Percentiles rank a stretch among this genome's conserved stretches.
These are phyloP conservation scores for Muricea muricata DNA, from an alignment of 92 coral and sea anemone species.

Conservation along the genomic window DNA sequence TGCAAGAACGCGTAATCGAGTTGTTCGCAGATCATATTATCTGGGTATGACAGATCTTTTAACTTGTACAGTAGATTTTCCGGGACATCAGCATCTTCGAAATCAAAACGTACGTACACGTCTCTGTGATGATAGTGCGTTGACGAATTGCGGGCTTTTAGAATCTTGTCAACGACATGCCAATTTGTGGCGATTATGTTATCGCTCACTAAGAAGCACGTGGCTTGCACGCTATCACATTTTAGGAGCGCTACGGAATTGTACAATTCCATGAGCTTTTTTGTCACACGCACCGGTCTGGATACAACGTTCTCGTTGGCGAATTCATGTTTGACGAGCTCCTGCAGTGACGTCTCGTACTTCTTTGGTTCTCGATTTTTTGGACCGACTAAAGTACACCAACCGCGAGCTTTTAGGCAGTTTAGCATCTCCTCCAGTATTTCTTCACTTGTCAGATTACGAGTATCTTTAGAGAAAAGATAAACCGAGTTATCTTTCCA, in stretches of 20 bases:
- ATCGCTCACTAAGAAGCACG: slow-evolving; percentile 2
- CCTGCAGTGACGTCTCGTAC: background rate
- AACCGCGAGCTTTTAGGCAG: background rate
- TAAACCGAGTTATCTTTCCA: background rate
- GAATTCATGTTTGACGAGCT: background rate
- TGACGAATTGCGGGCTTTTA: background rate
- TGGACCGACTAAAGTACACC: background rate
- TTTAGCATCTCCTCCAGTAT: background rate
- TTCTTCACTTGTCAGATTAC: background rate
- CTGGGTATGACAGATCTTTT: background rate
- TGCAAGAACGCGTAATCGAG: slow-evolving; percentile 6
- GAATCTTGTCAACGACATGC: background rate
- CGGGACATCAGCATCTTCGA: background rate
- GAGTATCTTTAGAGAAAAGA: background rate
- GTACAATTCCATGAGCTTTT: background rate
- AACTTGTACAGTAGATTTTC: too few relatives aligned
- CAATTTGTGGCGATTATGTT: background rate
- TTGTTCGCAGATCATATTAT: background rate
- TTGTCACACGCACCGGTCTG: background rate
- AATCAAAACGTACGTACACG: background rate
- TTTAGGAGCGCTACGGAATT: background rate
- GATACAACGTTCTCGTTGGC: background rate
- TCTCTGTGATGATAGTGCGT: background rate
- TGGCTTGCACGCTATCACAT: background rate
- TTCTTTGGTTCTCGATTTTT: background rate